Base-by-base conservation (phyloP, 2,888 invertebrate genomes). In the Villa cingulata region DNA sequence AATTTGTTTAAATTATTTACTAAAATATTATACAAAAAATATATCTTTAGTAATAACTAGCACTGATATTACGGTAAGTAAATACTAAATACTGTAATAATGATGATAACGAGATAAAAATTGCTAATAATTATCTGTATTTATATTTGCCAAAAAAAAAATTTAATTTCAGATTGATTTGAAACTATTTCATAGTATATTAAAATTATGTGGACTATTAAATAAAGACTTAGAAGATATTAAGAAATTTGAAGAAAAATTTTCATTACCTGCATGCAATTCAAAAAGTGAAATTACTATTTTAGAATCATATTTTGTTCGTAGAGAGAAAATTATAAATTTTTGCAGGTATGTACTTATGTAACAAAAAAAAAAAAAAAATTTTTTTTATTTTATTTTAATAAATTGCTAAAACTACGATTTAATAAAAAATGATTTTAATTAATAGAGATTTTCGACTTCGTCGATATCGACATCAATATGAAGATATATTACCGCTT, bases 381-480 rank as follows among this genome's bases (percentile, higher is more conserved):
- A 9, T 18, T n/a, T n/a, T n/a, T 18, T 18, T 12, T 3, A 18
- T 18, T 7, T 18, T 18, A 18, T 18, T 19, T 12, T 38, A 38
- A 16, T 10, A 16, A 16, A 16, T 20, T 40, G 14, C 7, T 23
- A 4, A 23, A 6, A 7, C 36, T 18, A 18, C 27, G 29, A 37
- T 23, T 17, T 29, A 37, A 20, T 17, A 17, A 29, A 19, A 14
- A 19, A 34, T 40, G 4, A 2, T 0, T 45, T 45, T 48, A 39
- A 23, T 48, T 45, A 42, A 16, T 37, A 66, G 66, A 51, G 58
- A 63, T 20, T 66, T 59, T 50, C 65, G 67, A 5, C 46, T 68
- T 41, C 60, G 68, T 37, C 65, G 67, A 5, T 68, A 65, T 50
- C 59, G 65, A 3, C 65, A 68, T 50, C 68, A 67, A 48, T 65